Base-by-base conservation (phyloP, 2,797 vertebrate species). In the Hemitrygon akajei region DNA sequence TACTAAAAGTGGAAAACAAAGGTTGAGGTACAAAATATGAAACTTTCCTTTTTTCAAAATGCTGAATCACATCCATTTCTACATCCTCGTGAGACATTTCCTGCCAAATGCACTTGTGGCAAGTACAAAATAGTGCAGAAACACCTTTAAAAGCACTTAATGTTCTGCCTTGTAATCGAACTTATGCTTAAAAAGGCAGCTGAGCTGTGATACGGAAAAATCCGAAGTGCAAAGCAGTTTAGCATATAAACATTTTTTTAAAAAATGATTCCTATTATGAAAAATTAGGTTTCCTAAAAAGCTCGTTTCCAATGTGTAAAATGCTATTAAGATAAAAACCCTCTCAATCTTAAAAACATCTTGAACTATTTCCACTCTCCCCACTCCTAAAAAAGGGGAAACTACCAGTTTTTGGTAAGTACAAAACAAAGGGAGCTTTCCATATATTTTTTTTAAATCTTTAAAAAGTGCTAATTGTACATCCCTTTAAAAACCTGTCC, bases 1-100 rank as follows among this genome's bases (percentile, higher is more conserved):
- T 60, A 60, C 25, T 60, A 11, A 14, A 63, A 63, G 58, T 56
- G 5, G 18, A 34, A 87, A 66, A 37, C 18, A 66, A 66, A 69
- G n/a, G 60, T 10, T 37, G 60, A 69, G 60, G 7, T 66, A 37
- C 60, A 89, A 89, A 89, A 89, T 89, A 66, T 34, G n/a, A 63
- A 16, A 89, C 20, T 89, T 87, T 89, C 60, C 86, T 37, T 63
- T 89, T 89, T 89, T 69, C 14, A 69, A 89, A 89, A 37, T 63
- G 86, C 86, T 30, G 66, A n/a, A 58, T 37, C 18, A 22, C 1
- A 20, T 89, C 40, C 56, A 20, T 79, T 66, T 20, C 34, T 60
- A 18, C 12, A 5, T 14, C 60, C n/a, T 12, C 60, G 18, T 66
- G 27, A 22, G 37, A 37, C 60, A 16, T 66, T n/a, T 89, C 86